Evolutionary conservation across 1,140 invertebrate genomes (phyloP).

Genomic region (Paramacrobiotus metropolitanus): DNA sequence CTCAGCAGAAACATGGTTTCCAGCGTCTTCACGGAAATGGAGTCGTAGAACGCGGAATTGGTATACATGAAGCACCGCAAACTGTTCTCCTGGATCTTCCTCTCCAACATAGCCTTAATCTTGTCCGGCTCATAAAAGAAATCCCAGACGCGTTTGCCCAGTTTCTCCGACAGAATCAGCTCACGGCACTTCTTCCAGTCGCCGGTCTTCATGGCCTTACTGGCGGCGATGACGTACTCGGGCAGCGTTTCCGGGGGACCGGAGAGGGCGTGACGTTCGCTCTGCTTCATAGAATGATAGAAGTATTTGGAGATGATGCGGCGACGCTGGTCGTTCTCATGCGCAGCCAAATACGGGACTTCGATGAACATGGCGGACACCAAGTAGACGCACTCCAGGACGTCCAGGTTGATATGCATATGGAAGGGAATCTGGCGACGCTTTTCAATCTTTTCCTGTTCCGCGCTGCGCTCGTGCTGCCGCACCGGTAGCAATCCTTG

Average conservation of each 20-base stretch:
- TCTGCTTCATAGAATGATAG: conserved; percentile 86
- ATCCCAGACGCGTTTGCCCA: conserved; percentile 92
- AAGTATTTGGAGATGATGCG: conserved; percentile 98
- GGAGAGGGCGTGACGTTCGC: conserved; percentile 77
- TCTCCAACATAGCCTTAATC: conserved; percentile 71
- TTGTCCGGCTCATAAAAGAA: conserved; percentile 77
- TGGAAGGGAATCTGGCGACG: conserved; percentile 96
- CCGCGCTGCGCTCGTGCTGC: conserved; percentile 80
- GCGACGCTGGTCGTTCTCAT: conserved; percentile 85
- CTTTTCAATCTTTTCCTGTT: conserved; percentile 96
- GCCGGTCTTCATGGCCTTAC: conserved; percentile 90
- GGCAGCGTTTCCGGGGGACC: conserved; percentile 98
- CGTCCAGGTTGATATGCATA: conserved; percentile 96
- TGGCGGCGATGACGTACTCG: conserved; percentile 94
- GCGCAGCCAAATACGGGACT: conserved; percentile 96
- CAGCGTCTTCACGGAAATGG: conserved; percentile 55
- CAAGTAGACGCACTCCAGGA: conserved; percentile 93
- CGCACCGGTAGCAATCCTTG: conserved; percentile 51
- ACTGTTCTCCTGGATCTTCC: conserved; percentile 87
- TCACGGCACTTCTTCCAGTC: conserved; percentile 86
- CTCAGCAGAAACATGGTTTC: conserved; percentile 85
- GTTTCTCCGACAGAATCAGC: conserved; percentile 95
- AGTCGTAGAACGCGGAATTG: conserved; percentile 90
- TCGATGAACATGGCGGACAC: conserved; percentile 97
- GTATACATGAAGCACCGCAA: conserved; percentile 91